These are phyloP conservation scores for Campaea margaritaria DNA, from an alignment of 2,888 invertebrate genomes.

Conservation along the genomic window DNA sequence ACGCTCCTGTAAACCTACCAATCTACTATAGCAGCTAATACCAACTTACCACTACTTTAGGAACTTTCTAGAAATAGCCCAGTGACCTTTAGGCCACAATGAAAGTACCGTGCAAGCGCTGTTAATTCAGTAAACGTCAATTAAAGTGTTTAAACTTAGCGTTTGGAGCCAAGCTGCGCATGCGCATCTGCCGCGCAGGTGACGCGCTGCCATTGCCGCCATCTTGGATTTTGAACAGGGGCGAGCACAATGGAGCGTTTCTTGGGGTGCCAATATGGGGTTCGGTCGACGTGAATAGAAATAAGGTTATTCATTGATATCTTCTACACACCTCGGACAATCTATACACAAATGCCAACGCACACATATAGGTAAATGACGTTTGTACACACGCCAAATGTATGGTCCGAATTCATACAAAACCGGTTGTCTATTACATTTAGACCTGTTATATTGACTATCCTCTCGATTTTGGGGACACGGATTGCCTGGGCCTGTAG, in stretches of 20 bases:
- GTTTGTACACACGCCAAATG: no score
- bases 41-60: background rate
- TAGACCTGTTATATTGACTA: no score
- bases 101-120: conserved; percentile 15
- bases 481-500: no score
- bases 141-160: conserved; percentile 41
- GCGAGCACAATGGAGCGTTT: conserved; percentile 27
- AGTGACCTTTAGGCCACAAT: conserved; percentile 17
- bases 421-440: no score
- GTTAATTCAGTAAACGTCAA: conserved; percentile 21
- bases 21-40: background rate
- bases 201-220: conserved; percentile 60
- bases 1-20: no score
- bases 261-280: conserved; percentile 32
- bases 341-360: no score
- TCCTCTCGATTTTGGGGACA: no score
- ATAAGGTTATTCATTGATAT: no score
- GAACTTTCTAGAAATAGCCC: conserved; percentile 20
- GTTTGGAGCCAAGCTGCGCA: conserved; percentile 64
- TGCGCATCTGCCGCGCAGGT: conserved; percentile 72
- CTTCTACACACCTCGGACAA: no score
- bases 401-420: no score
- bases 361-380: no score
- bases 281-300: background rate
- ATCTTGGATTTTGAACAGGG: conserved; percentile 45